Conservation (phyloP, 2,113 vertebrate species). For the Colinus virginianus region DNA sequence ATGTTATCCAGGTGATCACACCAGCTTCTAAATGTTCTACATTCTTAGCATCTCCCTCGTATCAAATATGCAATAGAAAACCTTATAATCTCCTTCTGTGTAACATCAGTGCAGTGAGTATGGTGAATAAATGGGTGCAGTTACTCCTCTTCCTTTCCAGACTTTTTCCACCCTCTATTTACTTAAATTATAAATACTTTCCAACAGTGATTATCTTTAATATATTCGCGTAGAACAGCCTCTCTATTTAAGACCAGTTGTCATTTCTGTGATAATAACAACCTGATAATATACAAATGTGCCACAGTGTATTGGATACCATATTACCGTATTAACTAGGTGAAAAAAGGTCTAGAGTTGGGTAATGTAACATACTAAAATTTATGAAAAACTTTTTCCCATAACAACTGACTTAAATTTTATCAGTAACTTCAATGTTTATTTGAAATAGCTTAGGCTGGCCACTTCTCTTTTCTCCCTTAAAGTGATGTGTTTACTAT, state of each 20-base stretch:
- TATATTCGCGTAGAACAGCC: background rate
- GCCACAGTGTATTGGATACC: background rate
- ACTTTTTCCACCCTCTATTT: background rate
- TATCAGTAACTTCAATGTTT: background rate
- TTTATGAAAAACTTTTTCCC: background rate
- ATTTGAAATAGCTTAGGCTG: background rate
- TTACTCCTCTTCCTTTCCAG: background rate
- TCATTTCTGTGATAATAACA: background rate
- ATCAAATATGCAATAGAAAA: background rate
- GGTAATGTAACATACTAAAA: background rate
- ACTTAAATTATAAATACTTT: background rate
- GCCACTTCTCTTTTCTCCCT: background rate
- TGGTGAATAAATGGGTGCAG: background rate
- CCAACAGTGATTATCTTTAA: fast-evolving
- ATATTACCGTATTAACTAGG: fast-evolving
- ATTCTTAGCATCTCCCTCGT: background rate
- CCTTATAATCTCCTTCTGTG: background rate
- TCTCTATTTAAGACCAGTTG: background rate
- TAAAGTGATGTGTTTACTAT: fast-evolving
- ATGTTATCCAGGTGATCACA: background rate
- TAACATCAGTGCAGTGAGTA: background rate
- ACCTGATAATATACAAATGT: background rate
- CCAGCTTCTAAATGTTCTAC: background rate
- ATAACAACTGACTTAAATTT: background rate
- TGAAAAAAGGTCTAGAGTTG: background rate